Evolutionary conservation across 2,797 vertebrate genomes (phyloP).

Genomic region (Brachyalestes nurse): DNA sequence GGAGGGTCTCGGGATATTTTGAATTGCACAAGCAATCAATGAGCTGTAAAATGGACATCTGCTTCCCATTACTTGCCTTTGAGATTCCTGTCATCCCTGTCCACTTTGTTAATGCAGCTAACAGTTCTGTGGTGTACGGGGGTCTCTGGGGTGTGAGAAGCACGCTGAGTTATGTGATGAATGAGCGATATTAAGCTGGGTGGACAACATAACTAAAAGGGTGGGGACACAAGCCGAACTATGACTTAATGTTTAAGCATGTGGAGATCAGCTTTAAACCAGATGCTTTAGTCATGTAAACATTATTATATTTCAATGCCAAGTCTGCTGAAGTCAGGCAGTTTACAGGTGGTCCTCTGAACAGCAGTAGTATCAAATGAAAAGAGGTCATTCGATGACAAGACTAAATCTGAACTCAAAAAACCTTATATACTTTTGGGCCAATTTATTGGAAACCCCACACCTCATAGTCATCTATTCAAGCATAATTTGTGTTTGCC

Average conservation of each 20-base stretch:
- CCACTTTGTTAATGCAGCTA: not conserved
- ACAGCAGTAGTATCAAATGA: not conserved
- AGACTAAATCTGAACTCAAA: not conserved
- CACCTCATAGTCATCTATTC: not conserved
- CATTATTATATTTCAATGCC: not conserved
- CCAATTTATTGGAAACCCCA: not conserved
- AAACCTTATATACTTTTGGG: not conserved
- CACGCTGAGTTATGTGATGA: not conserved
- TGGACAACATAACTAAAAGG: constrained; percentile 1
- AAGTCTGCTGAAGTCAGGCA: not conserved
- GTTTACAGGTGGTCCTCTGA: not conserved
- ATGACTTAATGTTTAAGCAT: constrained; percentile 8
- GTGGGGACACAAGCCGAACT: not conserved
- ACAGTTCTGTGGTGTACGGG: constrained; percentile 5
- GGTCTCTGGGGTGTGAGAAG: not conserved
- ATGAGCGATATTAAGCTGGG: constrained; percentile 5
- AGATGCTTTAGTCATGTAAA: not conserved
- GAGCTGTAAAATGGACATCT: constrained; percentile 13
- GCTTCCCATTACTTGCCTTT: constrained; percentile 23
- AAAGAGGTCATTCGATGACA: not conserved
- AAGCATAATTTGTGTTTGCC: not conserved
- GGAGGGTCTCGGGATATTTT: not conserved
- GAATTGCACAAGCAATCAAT: not conserved
- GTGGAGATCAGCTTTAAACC: constrained; percentile 3
- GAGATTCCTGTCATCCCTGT: not conserved